Percentiles rank a stretch among this genome's conserved stretches.
These are phyloP conservation scores for Drosophila fulvimacula DNA, from an alignment of 2,888 invertebrate species.

Conservation along the genomic window DNA sequence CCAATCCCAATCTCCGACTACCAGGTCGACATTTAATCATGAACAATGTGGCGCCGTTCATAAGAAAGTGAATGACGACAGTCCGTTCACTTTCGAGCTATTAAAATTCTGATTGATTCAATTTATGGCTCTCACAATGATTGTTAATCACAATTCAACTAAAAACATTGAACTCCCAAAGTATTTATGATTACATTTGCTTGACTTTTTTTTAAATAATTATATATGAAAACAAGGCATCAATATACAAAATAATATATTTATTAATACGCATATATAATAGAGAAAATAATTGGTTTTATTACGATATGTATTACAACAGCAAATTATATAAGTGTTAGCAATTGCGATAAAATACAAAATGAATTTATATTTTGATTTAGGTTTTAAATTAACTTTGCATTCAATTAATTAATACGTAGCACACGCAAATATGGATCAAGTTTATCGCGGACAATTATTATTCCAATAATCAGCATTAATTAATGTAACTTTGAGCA, in stretches of 20 bases:
- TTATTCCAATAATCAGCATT: neutral
- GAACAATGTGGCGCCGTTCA: conserved; percentile 9
- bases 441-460: neutral
- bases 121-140: neutral
- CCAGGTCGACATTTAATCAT: conserved; percentile 10
- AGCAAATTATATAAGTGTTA: neutral
- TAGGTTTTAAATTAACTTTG: neutral
- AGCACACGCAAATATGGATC: neutral
- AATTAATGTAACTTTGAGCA: neutral
- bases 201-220: too few relatives aligned
- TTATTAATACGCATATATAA: neutral
- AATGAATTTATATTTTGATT: neutral
- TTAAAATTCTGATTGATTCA: conserved; percentile 21
- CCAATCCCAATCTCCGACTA: conserved; percentile 6
- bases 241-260: neutral
- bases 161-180: conserved; percentile 22
- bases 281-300: neutral
- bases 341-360: neutral
- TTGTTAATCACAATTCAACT: conserved; percentile 1
- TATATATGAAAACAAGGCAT: too few relatives aligned
- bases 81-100: conserved; percentile 15
- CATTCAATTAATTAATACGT: neutral
- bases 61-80: conserved; percentile 22
- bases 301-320: too few relatives aligned
- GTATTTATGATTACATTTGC: neutral